Base-by-base conservation (phyloP, 2,113 vertebrate species). In the Pungitius pungitius region DNA sequence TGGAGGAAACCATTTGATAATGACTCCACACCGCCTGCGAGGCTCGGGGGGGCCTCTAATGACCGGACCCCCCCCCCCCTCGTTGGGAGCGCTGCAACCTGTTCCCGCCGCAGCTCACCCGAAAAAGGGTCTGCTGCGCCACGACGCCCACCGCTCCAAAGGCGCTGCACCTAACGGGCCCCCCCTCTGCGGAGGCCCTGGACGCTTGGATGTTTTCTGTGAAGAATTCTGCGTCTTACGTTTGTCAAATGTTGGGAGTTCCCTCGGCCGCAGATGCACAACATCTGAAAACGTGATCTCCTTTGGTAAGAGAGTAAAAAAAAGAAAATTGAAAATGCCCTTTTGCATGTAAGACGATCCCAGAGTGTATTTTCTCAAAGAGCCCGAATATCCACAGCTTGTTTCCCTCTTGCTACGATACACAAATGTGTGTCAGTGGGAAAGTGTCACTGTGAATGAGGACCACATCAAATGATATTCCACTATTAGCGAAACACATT, bases 301-400 rank as follows among this genome's bases (percentile, higher is more conserved):
- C 80, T 87, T 85, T 75, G 81, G 67, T 85, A 18, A 81, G 67
- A 81, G 85, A 84, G 3, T 65, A 49, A 83, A 73, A 61, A 69
- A 66, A 40, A 80, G 71, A 69, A 84, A 85, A 84, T 66, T 77
- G 80, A 88, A 88, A 86, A 87, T 75, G 67, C 75, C 58, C 61
- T 75, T n/a, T 8, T 22, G n/a, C 63, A 64, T 78, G 75, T 66
- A 58, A 77, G 60, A 20, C 79, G 71, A 85, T 82, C 80, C 83
- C 61, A 76, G 52, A 55, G 37, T 63, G 63, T 56, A 20, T 35
- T 26, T 55, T 61, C 78, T 88, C 66, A 75, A 67, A 82, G 47
- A 62, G 69, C 18, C 64, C 49, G 57, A 73, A 69, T n/a, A 78
- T 24, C 65, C 59, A 78, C 30, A 67, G 52, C 68, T 57, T 66